Percentiles rank a stretch among this genome's conserved stretches.
These are phyloP conservation scores for Dromaius novaehollandiae DNA, from an alignment of 2,113 vertebrate species.

Conservation along the genomic window DNA sequence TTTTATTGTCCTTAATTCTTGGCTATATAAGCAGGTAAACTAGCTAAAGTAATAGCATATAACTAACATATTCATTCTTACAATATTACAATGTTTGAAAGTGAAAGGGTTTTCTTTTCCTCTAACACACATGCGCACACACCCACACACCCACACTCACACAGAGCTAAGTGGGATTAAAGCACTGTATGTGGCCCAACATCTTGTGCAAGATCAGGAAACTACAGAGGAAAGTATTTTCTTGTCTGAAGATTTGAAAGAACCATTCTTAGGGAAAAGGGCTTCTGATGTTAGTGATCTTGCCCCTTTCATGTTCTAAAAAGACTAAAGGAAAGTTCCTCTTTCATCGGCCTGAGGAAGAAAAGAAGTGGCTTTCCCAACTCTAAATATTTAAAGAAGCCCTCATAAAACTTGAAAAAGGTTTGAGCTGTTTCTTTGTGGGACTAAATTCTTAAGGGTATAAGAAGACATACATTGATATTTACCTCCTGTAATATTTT, in stretches of 20 bases:
- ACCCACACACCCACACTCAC: background rate
- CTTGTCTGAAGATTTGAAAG: conserved; percentile 59
- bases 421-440: conserved; percentile 52
- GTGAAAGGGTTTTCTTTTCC: background rate
- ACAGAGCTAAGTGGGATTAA: background rate
- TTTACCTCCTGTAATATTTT: conserved; percentile 57
- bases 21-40: background rate
- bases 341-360: conserved; percentile 54
- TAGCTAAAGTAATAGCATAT: background rate
- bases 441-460: conserved; percentile 38
- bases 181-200: background rate
- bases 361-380: conserved; percentile 39
- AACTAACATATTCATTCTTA: background rate
- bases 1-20: background rate
- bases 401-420: conserved; percentile 51
- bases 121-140: background rate
- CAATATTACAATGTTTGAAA: background rate
- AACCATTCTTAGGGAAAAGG: conserved; percentile 9
- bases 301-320: conserved; percentile 59
- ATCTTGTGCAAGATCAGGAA: conserved; percentile 9
- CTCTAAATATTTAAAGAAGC: conserved; percentile 75
- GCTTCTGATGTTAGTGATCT: conserved; percentile 40
- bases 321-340: conserved; percentile 43
- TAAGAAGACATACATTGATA: conserved; percentile 38
- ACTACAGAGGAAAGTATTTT: conserved; percentile 26